These are phyloP conservation scores for Dicycla oo DNA, from an alignment of 2,888 invertebrate species.

Conservation along the genomic window DNA sequence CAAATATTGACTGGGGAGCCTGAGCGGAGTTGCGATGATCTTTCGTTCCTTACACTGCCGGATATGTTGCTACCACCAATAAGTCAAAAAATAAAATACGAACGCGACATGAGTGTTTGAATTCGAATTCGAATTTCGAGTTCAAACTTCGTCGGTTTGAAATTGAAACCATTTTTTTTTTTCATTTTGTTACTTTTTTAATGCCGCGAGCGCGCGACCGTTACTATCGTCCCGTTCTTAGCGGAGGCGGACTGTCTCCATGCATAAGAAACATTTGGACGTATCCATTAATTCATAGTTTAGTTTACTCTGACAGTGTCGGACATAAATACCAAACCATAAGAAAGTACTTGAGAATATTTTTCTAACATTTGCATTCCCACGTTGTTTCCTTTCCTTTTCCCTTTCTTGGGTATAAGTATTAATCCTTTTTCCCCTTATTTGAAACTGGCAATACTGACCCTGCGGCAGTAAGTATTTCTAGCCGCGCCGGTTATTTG, in stretches of 20 bases:
- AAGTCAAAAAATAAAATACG: slow-evolving; percentile 47
- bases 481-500: slow-evolving; percentile 42
- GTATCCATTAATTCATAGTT: neutral
- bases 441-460: slow-evolving; percentile 29
- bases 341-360: neutral
- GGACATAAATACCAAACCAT: neutral
- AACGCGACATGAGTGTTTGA: slow-evolving; percentile 30
- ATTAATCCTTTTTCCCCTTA: neutral
- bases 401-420: neutral
- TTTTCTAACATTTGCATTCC: neutral
- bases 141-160: slow-evolving; percentile 2
- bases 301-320: neutral
- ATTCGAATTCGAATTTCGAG: slow-evolving; percentile 38
- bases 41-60: slow-evolving; percentile 49
- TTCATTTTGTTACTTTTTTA: neutral
- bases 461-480: slow-evolving; percentile 29
- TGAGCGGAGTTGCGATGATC: slow-evolving; percentile 54
- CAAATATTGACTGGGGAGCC: slow-evolving; percentile 65
- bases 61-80: slow-evolving; percentile 46
- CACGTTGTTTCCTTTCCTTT: neutral
- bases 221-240: neutral
- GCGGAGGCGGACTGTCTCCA: no score
- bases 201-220: neutral
- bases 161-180: no score
- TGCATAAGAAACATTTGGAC: neutral